Base-by-base conservation (phyloP, 1,140 invertebrate species). In the Augochlora pura region DNA sequence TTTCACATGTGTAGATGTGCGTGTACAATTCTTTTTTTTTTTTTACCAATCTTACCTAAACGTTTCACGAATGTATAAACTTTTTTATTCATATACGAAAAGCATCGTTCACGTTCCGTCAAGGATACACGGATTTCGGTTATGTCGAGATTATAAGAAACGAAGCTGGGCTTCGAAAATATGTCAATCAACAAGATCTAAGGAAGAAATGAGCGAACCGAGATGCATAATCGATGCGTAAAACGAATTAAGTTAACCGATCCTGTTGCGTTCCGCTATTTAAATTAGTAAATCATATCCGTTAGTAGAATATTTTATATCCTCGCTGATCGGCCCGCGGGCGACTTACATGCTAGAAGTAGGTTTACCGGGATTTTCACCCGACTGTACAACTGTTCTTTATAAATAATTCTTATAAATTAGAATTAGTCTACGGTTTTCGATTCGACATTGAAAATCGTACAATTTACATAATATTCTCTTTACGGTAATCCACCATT, bases 401-500 rank as follows among this genome's bases (percentile, higher is more conserved):
- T 88, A 90, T 91, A 91, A 91, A 91, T 90, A 90, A 86, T 75
- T 84, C 90, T 89, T 91, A 90, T 84, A 87, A 88, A 89, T 88
- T 87, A 87, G 87, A 83, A 86, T 80, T 84, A 86, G 74, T 78
- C 78, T 88, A 89, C 68, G 76, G 18, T 77, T 82, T 71, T 49
- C 76, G 70, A 69, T 32, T 63, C 65, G 81, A 81, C 77, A 68
- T 80, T 52, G 72, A 88, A 86, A 86, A 80, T 83, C 73, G 84
- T 86, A 87, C 67, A 84, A 86, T 87, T 72, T 88, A 86, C 82
- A 87, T 72, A 85, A 83, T 87, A 73, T 78, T 89, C 83, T 25
- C 38, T 68, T 88, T 86, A 82, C 82, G 74, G 85, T 76, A 82
- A 88, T 90, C 86, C 88, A 83, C 81, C 85, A 89, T 88, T 93